Base-by-base conservation (phyloP, 2,888 invertebrate species). In the Mesopsocus fuscifrons region DNA sequence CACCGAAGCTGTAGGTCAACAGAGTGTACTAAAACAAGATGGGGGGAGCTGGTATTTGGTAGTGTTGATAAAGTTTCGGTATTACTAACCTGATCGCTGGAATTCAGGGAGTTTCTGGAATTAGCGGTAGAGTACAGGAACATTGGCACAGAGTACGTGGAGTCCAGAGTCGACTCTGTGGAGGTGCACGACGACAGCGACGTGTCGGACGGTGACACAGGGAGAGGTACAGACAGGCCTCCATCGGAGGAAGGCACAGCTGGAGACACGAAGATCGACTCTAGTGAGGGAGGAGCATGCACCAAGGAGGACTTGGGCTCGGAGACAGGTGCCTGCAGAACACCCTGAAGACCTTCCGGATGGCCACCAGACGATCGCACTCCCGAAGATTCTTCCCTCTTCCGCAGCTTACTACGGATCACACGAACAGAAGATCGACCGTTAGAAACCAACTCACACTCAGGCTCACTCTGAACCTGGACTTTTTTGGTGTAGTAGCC, bases 391-490 rank as follows among this genome's bases (percentile, higher is more conserved):
- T 82, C 83, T 64, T 84, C 83, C 54, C 83, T 73, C 67, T 84
- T 84, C 58, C 82, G 72, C 67, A 84, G 72, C 70, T 84, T 84
- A 67, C 82, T 84, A 74, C 82, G 82, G 67, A 84, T 83, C 76
- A 84, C 77, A 67, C 83, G 83, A 63, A 84, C 79, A 63, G 83
- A 38, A 38, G n/a, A 18, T 38, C 21, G 15, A n/a, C 21, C 38
- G 11, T 38, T 38, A 5, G 20, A 9, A 6, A 38, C 20, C 38
- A 38, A 20, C 13, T 38, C 21, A 20, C n/a, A 13, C 17, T 21
- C 17, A 3, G 5, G 16, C 20, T 38, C 38, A 20, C 20, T 38
- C 11, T 38, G 38, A 6, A 9, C 8, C 8, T 17, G 16, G 3
- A 38, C 38, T 38, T 38, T 38, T 38, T 38, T 38, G 9, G 38